Evolutionary conservation across 1,140 invertebrate genomes (phyloP).

Genomic region (Adoxophyes honmai): DNA sequence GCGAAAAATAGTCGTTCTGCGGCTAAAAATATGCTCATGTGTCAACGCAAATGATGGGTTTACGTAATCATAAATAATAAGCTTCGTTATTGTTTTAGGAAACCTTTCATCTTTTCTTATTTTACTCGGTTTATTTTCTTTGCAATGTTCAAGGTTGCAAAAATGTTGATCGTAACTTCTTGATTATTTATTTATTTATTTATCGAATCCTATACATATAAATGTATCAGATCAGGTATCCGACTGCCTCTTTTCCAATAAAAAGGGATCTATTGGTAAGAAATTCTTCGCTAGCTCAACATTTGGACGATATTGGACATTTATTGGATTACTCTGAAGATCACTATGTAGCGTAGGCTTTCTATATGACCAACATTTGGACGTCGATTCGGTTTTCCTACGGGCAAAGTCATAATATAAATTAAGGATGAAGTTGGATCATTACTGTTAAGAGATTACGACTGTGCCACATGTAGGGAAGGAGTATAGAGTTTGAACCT

Average conservation of each 20-base stretch:
- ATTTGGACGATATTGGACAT: slow-evolving; percentile 1
- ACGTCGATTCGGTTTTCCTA: not conserved
- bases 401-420: too few relatives aligned
- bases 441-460: too few relatives aligned
- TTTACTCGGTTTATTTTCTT: not conserved
- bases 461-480: too few relatives aligned
- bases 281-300: not conserved
- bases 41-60: too few relatives aligned
- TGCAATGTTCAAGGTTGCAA: not conserved
- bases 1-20: too few relatives aligned
- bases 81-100: not conserved
- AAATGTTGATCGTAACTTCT: not conserved
- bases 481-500: too few relatives aligned
- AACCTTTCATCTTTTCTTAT: not conserved
- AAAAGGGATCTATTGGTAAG: slow-evolving; percentile 10
- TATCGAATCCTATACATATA: not conserved
- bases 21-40: too few relatives aligned
- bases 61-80: too few relatives aligned
- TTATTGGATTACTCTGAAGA: slow-evolving; percentile 7
- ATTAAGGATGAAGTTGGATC: too few relatives aligned
- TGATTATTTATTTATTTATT: not conserved
- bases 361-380: not conserved
- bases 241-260: not conserved
- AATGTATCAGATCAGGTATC: not conserved
- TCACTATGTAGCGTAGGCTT: not conserved